Conservation (phyloP, 2,113 vertebrate genomes). For the Eptesicus fuscus region DNA sequence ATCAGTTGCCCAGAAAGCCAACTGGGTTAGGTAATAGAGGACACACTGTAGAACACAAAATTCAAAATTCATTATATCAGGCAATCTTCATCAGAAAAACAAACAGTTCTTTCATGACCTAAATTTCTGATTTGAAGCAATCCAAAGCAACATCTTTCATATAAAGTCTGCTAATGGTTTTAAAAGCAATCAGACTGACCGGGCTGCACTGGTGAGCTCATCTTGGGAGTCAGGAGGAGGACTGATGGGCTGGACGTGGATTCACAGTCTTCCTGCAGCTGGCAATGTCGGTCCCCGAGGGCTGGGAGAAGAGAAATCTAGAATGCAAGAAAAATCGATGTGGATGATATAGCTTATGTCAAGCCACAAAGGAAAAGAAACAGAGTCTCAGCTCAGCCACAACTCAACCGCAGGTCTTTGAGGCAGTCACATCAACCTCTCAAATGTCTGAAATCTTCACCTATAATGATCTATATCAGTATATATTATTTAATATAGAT, state of each 20-base stretch:
- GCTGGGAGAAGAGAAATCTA: slow-evolving; percentile 36
- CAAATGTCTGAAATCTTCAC: neutral
- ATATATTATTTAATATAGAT: neutral
- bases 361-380: neutral
- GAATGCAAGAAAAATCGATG: neutral
- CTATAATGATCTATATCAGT: neutral
- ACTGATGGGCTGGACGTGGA: neutral
- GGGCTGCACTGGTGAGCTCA: slow-evolving; percentile 84
- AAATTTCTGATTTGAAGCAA: neutral
- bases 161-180: neutral
- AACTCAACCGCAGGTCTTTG: neutral
- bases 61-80: neutral
- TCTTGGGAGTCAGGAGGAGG: slow-evolving; percentile 65
- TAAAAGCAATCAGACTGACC: slow-evolving; percentile 77
- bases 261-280: slow-evolving; percentile 4
- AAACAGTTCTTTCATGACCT: neutral
- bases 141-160: neutral
- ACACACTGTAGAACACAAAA: neutral
- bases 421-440: neutral
- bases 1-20: slow-evolving; percentile 9
- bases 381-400: neutral
- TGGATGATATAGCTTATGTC: neutral
- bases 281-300: neutral
- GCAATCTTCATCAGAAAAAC: neutral
- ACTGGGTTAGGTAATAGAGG: neutral